A percentile compares a stretch with the other conserved stretches of the same genome.
phyloP scores from a whole-genome alignment of 2,888 invertebrate species.

The Aromia moschata region DNA sequence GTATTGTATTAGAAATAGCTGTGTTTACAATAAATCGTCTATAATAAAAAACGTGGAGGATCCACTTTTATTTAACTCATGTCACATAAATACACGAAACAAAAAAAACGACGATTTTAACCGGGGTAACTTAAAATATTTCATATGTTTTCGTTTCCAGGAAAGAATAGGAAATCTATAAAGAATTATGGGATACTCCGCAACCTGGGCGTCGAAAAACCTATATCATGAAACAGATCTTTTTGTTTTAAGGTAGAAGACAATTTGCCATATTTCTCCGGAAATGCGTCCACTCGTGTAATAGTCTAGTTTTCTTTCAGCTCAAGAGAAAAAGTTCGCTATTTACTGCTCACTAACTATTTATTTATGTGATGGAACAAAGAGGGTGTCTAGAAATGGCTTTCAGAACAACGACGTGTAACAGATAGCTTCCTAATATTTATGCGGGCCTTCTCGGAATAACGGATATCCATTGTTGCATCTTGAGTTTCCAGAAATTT shows the following conservation, averaged over 20 bases:
- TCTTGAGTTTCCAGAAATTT: background rate
- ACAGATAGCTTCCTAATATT: conserved; percentile 31
- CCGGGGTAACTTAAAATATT: no score
- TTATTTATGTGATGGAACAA: conserved; percentile 46
- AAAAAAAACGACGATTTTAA: no score
- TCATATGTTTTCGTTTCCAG: no score
- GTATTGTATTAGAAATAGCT: no score
- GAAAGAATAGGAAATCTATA: no score
- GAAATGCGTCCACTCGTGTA: conserved; percentile 41
- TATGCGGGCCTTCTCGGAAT: conserved; percentile 25
- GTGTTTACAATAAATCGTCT: no score
- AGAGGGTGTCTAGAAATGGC: conserved; percentile 29
- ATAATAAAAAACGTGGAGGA: no score
- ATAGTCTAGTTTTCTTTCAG: conserved; percentile 40
- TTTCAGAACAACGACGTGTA: conserved; percentile 27
- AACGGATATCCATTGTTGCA: conserved; percentile 12
- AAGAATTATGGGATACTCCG: no score
- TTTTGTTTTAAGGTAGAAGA: background rate
- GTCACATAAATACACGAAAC: no score
- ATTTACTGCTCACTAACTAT: conserved; percentile 46
- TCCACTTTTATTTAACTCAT: no score
- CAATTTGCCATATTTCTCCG: conserved; percentile 25
- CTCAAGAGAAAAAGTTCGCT: conserved; percentile 45
- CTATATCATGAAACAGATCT: background rate
- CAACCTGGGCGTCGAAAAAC: background rate